Evolutionary conservation across 2,888 invertebrate species (phyloP), one percentile per base, ranked within the genome.

Genomic region (Maniola hyperantus): DNA sequence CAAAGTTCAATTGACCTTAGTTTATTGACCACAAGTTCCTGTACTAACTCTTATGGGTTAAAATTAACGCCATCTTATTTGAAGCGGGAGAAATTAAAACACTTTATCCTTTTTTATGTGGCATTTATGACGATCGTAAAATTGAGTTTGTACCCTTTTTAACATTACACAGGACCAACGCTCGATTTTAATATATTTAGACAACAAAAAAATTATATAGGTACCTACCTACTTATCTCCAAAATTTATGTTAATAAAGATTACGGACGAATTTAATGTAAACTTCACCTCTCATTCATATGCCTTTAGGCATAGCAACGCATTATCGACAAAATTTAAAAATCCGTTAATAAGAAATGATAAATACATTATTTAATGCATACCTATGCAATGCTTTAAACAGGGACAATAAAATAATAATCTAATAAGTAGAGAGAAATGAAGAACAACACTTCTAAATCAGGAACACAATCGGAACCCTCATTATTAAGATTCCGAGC

Each of bases 31-130:
- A 48, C 53, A 15, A 26, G 42, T 55, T 63, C 63, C 20, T 55
- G 42, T 44, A 10, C 42, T 63, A 46, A 65, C 62, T 57, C 58
- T 54, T 65, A 65, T 44, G 67, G 77, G 74, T 88, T 89, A 88
- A 91, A 91, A 91, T 91, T 91, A 91, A 91, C 91, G 82, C 89
- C 83, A 82, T 79, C 84, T 88, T 85, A 89, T 91, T 90, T 88
- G 81, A 85, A 80, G 77, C 72, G 83, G 78, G 89, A 90, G 89
- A 90, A 91, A 91, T 91, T 90, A 91, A 91, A 91, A 89, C 80
- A 83, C 83, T 81, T 89, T 86, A 89, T 87, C 87, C 85, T 86
- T 89, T 84, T 91, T 91, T 90, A 91, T 90, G 90, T 88, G 91
- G 86, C 91, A 90, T 89, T 91, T 88, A 90, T 88, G 84, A 83